phyloP scores from a whole-genome alignment of 2,888 invertebrate genomes.

The Seira ritae region DNA sequence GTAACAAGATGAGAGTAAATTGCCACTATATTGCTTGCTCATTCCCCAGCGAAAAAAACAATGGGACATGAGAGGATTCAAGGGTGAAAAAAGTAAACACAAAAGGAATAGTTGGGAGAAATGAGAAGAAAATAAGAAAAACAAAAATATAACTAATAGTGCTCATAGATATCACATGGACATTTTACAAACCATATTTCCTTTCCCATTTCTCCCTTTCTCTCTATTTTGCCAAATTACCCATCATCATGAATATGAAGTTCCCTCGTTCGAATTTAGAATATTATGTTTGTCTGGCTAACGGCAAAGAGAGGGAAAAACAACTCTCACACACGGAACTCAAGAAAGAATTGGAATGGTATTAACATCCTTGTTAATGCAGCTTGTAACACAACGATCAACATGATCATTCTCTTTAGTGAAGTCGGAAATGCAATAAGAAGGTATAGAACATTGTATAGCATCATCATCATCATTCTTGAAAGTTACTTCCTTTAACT shows the following conservation, averaged over 20 bases:
- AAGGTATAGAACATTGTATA: too few relatives aligned
- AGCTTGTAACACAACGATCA: conserved; percentile 6
- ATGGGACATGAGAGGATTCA: conserved; percentile 54
- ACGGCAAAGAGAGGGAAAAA: not conserved
- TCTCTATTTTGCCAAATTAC: conserved; percentile 59
- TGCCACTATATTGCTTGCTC: conserved; percentile 38
- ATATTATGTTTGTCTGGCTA: not conserved
- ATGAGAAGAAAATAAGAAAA: conserved; percentile 27
- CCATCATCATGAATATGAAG: conserved; percentile 59
- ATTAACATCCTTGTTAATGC: conserved; percentile 19
- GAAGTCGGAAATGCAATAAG: conserved; percentile 28
- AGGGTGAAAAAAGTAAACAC: conserved; percentile 25
- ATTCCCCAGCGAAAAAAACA: conserved; percentile 52
- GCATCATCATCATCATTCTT: conserved; percentile 16
- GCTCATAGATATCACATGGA: conserved; percentile 46
- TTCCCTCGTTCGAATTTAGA: conserved; percentile 33
- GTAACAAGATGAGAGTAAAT: not conserved
- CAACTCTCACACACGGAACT: not conserved
- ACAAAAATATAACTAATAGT: conserved; percentile 42
- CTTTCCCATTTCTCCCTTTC: conserved; percentile 7
- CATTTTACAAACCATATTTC: conserved; percentile 47
- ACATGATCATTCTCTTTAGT: conserved; percentile 6
- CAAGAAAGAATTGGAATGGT: conserved; percentile 6
- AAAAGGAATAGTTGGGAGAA: not conserved
- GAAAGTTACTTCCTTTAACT: conserved; percentile 54